Conservation (phyloP, 2,888 invertebrate species). For the Diarsia dahlii region DNA sequence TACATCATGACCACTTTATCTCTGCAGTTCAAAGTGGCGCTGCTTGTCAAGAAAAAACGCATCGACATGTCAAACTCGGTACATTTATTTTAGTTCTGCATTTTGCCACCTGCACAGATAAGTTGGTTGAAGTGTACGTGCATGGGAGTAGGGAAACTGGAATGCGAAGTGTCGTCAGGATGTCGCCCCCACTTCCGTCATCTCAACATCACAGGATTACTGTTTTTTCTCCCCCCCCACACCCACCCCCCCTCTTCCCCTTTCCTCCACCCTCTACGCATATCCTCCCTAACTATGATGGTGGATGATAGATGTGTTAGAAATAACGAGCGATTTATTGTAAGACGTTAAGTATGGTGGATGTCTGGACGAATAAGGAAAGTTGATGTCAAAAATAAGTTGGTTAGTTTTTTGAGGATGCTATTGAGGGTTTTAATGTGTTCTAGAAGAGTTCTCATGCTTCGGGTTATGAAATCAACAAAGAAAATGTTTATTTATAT, state of each 20-base stretch:
- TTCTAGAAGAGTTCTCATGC: no score
- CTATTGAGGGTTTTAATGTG: neutral
- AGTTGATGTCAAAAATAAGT: constrained; percentile 12
- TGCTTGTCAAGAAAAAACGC: no score
- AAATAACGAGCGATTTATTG: constrained; percentile 50
- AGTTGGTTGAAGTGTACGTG: neutral
- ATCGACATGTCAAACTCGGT: no score
- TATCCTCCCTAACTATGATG: constrained; percentile 48
- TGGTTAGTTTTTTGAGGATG: neutral
- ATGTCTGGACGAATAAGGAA: constrained; percentile 21
- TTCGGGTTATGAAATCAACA: no score
- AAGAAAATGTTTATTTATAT: no score
- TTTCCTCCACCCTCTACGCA: constrained; percentile 34
- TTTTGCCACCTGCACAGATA: no score
- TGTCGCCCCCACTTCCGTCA: constrained; percentile 64
- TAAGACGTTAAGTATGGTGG: constrained; percentile 22
- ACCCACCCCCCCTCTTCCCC: constrained; percentile 1
- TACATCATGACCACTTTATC: no score
- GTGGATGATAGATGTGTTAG: constrained; percentile 54
- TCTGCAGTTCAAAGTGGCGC: no score
- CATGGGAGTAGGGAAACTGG: constrained; percentile 20
- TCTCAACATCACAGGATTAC: constrained; percentile 58
- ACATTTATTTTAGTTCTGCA: no score
- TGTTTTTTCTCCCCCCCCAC: constrained; percentile 43
- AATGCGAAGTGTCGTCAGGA: constrained; percentile 47